phyloP scores from a whole-genome alignment of 2,113 vertebrate species.

The Gopherus evgoodei region DNA sequence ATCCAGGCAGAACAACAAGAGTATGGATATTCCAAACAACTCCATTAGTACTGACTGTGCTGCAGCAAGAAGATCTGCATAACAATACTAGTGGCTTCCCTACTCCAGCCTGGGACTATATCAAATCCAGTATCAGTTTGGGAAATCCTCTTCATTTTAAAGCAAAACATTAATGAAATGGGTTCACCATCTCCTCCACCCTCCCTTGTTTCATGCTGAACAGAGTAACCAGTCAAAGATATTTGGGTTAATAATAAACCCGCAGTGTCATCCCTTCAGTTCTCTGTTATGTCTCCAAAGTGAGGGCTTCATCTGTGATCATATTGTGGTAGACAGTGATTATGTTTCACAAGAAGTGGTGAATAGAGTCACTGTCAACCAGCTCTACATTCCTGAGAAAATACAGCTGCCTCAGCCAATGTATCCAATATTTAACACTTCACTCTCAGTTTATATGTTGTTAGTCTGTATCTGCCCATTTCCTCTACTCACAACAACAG shows the following conservation, averaged over 20 bases:
- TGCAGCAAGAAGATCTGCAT: fast-evolving
- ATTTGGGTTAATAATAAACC: slow-evolving; percentile 4
- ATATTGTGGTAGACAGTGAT: slow-evolving; percentile 17
- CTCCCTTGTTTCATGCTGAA: slow-evolving; percentile 8
- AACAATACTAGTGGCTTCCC: background rate
- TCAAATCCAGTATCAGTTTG: background rate
- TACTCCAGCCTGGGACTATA: background rate
- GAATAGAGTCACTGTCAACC: background rate
- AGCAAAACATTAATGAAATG: background rate
- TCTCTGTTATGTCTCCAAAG: background rate
- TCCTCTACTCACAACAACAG: background rate
- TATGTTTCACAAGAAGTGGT: background rate
- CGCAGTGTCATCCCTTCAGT: background rate
- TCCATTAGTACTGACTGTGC: background rate
- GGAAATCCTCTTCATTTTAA: background rate
- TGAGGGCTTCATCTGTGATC: slow-evolving; percentile 24
- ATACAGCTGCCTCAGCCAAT: background rate
- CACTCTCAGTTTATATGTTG: background rate
- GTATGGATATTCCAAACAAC: background rate
- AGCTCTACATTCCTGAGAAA: background rate
- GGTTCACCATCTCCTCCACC: background rate
- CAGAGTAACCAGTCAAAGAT: background rate
- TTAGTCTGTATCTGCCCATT: background rate
- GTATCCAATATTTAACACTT: background rate
- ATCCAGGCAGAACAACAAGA: background rate